phyloP scores from a whole-genome alignment of 2,888 invertebrate genomes.

The Campaea margaritaria region DNA sequence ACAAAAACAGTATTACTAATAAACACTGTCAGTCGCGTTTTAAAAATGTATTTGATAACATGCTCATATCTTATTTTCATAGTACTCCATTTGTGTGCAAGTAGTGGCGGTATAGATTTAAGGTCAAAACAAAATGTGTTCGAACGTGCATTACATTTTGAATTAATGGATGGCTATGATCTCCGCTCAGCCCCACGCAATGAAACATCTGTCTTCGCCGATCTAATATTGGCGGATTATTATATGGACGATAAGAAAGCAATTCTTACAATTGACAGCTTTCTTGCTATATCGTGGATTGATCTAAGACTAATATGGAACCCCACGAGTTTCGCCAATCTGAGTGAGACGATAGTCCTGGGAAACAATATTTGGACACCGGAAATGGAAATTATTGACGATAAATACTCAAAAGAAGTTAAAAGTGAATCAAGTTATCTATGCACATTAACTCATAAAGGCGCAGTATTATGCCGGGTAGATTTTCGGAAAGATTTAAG shows the following conservation, averaged over 20 bases:
- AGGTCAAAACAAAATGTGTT: neutral
- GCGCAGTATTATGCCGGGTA: neutral
- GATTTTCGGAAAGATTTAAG: neutral
- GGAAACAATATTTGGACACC: neutral
- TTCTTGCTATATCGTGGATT: neutral
- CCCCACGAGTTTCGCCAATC: conserved; percentile 1
- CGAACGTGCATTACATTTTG: neutral
- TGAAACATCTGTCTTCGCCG: neutral
- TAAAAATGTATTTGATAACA: neutral
- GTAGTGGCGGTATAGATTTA: neutral
- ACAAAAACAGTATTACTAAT: neutral
- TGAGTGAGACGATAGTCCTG: neutral
- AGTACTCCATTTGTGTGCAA: neutral
- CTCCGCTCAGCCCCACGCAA: neutral
- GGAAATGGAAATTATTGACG: neutral
- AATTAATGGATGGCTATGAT: neutral
- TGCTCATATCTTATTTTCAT: neutral
- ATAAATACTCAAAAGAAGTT: neutral
- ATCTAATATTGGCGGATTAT: conserved; percentile 1
- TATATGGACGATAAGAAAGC: neutral
- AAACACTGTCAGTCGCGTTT: neutral
- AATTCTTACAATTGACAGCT: neutral
- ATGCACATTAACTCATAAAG: neutral
- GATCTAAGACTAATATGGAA: conserved; percentile 5
- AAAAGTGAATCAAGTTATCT: neutral